Evolutionary conservation across 2,888 invertebrate species (phyloP), one percentile per base, ranked within the genome.

Genomic region (Endotricha flammealis): DNA sequence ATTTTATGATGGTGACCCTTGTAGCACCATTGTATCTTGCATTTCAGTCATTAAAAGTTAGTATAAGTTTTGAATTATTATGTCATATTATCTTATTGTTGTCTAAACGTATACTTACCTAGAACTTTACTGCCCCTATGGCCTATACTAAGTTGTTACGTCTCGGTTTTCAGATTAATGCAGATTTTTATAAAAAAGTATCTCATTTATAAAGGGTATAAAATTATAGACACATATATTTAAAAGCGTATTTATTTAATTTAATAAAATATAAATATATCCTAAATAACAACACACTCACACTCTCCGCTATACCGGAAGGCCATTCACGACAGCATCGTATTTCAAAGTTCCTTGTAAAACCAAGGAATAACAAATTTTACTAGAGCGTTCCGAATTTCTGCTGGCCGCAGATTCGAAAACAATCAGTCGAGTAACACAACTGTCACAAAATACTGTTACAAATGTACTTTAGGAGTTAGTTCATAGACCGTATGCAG

Each of bases 341-440:
- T 58, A 53, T 64, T 61, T 50, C 63, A 58, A 58, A 68, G 57
- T 68, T 76, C 83, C 85, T 83, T 83, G 83, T 83, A 83, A 80
- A 86, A 86, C 85, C 85, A 82, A 86, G 82, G 79, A 78, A 77
- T 81, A 75, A 75, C 74, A 76, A 74, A 57, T 75, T 65, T 73
- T 74, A 75, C 64, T 78, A 81, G 63, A 74, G 57, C 57, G 64
- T 64, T 83, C 80, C 85, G 76, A 80, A 72, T 71, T 51, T 48
- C 57, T 66, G 63, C 60, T 48, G 49, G 36, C n/a, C 42, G 52
- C 66, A 67, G 75, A 64, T 71, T 57, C 80, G 82, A 83, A 85
- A n/a, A 25, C 25, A 70, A 75, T 86, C 85, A 86, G 83, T 86
- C 85, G 66, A 73, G 82, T 72, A 79, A 82, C 81, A 78, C 64